phyloP scores from a whole-genome alignment of 2,888 invertebrate species.

The Pristionchus arcanus region DNA sequence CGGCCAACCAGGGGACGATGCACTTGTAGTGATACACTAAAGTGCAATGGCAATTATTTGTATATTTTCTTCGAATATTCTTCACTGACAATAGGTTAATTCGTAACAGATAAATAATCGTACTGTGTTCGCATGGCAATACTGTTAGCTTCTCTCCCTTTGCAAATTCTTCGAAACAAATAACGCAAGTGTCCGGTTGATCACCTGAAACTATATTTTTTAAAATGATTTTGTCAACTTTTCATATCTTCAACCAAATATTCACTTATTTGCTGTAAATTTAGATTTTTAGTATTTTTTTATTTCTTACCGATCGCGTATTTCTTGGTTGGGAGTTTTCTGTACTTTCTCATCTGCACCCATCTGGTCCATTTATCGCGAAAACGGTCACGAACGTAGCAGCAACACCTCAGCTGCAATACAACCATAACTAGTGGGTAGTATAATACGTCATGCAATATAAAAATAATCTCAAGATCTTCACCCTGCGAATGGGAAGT shows the following conservation, averaged over 20 bases:
- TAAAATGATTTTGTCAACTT: no score
- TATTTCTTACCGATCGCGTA: constrained; percentile 87
- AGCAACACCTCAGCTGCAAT: constrained; percentile 85
- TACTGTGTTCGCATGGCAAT: constrained; percentile 95
- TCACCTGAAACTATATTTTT: no score
- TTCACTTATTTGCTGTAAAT: neutral
- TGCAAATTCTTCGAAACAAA: constrained; percentile 96
- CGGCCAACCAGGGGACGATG: constrained; percentile 96
- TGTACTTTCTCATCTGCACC: constrained; percentile 90
- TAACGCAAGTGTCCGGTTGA: constrained; percentile 97
- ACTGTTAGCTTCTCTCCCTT: constrained; percentile 95
- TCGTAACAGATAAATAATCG: neutral
- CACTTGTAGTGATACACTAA: constrained; percentile 96
- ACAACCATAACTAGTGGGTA: neutral
- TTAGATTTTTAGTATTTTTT: neutral
- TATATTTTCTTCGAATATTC: no score
- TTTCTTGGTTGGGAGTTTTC: constrained; percentile 94
- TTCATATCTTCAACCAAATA: no score
- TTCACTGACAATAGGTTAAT: no score
- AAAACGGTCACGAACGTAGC: constrained; percentile 85
- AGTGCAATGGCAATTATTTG: no score
- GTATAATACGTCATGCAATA: no score
- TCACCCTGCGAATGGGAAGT: no score
- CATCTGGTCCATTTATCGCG: constrained; percentile 88
- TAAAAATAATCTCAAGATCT: no score